Conservation (phyloP, 1,140 invertebrate genomes). For the Andricus grossulariae region DNA sequence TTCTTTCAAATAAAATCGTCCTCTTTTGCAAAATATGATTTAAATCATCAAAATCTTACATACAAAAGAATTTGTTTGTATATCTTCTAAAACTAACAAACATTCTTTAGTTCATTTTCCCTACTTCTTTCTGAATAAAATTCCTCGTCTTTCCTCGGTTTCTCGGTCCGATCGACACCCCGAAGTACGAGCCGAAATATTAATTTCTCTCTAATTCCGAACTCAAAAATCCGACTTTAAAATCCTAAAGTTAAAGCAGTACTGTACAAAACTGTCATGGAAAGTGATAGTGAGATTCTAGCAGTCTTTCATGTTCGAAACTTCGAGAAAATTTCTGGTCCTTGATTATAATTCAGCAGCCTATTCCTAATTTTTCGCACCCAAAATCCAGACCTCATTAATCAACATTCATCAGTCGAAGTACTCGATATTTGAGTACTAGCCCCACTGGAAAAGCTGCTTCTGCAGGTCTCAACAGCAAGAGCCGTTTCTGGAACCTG, state of each 20-base stretch:
- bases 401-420: slow-evolving; percentile 72
- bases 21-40: too few relatives aligned
- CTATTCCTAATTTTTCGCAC: neutral
- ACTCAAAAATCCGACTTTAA: too few relatives aligned
- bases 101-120: too few relatives aligned
- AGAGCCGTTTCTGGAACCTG: slow-evolving; percentile 73
- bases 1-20: too few relatives aligned
- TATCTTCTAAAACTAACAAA: too few relatives aligned
- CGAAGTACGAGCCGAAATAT: too few relatives aligned
- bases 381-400: neutral
- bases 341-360: slow-evolving; percentile 11
- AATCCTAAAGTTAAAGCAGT: slow-evolving; percentile 4
- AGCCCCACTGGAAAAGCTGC: slow-evolving; percentile 77
- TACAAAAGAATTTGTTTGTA: too few relatives aligned
- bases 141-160: too few relatives aligned
- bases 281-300: slow-evolving; percentile 15
- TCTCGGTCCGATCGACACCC: too few relatives aligned
- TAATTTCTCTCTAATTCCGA: neutral
- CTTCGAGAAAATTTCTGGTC: neutral
- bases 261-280: slow-evolving; percentile 29
- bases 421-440: slow-evolving; percentile 76
- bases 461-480: slow-evolving; percentile 74
- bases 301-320: slow-evolving; percentile 17
- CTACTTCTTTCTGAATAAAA: too few relatives aligned
- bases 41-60: too few relatives aligned